phyloP scores from a whole-genome alignment of 2,113 vertebrate species.

The Anser cygnoides region DNA sequence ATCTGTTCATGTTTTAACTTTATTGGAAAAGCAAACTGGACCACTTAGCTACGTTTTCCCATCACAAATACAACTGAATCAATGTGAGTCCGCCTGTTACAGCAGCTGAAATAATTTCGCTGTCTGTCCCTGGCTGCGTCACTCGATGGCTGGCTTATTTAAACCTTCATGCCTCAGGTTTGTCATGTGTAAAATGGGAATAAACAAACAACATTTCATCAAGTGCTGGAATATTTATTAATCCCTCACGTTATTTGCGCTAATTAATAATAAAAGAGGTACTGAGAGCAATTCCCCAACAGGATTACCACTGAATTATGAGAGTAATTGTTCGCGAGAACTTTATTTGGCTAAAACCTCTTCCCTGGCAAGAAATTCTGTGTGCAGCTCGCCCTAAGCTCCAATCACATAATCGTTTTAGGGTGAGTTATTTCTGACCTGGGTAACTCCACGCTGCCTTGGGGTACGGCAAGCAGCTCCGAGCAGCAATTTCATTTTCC shows the following conservation, averaged over 20 bases:
- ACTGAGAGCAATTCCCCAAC: background rate
- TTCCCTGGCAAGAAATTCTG: background rate
- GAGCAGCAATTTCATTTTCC: background rate
- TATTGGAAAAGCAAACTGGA: background rate
- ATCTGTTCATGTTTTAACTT: background rate
- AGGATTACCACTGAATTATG: background rate
- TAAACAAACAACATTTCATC: background rate
- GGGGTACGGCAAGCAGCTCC: background rate
- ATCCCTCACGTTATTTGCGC: background rate
- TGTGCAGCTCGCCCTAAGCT: background rate
- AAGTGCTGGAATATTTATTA: background rate
- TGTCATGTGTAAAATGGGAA: background rate
- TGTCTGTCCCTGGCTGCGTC: background rate
- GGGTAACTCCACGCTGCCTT: background rate
- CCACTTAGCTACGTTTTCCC: no score
- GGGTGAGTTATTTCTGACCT: background rate
- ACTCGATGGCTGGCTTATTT: background rate
- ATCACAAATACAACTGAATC: background rate
- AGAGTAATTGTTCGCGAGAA: background rate
- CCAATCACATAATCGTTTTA: background rate
- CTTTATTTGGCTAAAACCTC: slow-evolving; percentile 15
- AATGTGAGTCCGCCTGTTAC: no score
- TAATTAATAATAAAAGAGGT: background rate
- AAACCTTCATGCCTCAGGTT: background rate
- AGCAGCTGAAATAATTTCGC: background rate